Base-by-base conservation (phyloP, 2,797 vertebrate genomes). In the Scolopax rusticola region DNA sequence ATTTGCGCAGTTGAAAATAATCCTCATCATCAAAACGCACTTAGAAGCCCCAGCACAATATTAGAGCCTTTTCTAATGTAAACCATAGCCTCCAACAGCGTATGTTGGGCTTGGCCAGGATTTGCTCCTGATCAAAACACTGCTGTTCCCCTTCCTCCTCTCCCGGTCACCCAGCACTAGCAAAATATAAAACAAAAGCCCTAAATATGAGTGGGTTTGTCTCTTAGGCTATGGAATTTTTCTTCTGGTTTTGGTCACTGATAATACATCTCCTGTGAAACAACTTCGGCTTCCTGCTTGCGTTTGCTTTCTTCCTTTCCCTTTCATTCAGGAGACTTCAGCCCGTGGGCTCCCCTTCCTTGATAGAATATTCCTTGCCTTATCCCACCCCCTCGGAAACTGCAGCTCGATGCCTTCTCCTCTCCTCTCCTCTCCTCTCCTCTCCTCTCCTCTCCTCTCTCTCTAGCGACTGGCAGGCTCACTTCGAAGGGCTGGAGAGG, bases 401-500 rank as follows among this genome's bases (percentile, higher is more conserved):
- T 88, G 89, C 89, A 92, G 92, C 94, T 96, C 11, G 0, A 71
- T 12, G 48, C 93, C 94, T 87, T 76, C 85, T 95, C 92, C 69
- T 65, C 80, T 94, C 90, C 68, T 86, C 87, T 78, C 79, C 40
- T 41, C 40, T 41, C 40, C 73, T 75, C 82, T 94, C 92, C 73
- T 75, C 82, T 94, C 90, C 71, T 88, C 88, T 78, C 79, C 73
- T 75, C 82, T 94, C 90, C 71, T 88, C 88, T 78, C 79, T 92
- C 79, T 79, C 79, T 76, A 96, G 93, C 41, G 47, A 86, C 69
- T 84, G 71, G 47, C 14, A 12, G 74, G 84, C 82, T 96, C 79
- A 77, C 93, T 94, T 93, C 88, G 91, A 96, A 95, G 94, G 95
- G 80, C 89, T 97, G 95, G 97, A 97, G 87, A 87, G 53, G 20